Evolutionary conservation across 2,113 vertebrate genomes (phyloP).

Genomic region (Taurulus bubalis): DNA sequence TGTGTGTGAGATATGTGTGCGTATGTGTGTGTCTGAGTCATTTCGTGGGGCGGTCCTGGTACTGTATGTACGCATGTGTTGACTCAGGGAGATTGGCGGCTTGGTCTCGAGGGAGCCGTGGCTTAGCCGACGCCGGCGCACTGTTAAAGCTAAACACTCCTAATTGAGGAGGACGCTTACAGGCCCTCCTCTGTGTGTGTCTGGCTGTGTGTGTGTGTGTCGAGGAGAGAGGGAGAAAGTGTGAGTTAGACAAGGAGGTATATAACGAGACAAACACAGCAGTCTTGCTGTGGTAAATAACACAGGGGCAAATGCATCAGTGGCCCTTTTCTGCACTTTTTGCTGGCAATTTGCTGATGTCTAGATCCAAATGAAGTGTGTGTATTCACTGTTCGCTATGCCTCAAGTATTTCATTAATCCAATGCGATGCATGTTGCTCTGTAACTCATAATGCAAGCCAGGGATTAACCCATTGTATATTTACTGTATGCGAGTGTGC

Average conservation of each 20-base stretch:
- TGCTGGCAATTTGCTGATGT: slow-evolving; percentile 11
- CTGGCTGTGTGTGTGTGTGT: slow-evolving; percentile 31
- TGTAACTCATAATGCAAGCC: neutral
- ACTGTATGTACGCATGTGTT: slow-evolving; percentile 71
- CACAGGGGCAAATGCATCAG: slow-evolving; percentile 11
- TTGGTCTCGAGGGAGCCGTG: slow-evolving; percentile 69
- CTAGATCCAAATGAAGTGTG: slow-evolving; percentile 4
- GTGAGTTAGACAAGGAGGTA: slow-evolving; percentile 34
- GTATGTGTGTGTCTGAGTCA: slow-evolving; percentile 30
- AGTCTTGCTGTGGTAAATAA: slow-evolving; percentile 55
- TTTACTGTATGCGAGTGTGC: neutral
- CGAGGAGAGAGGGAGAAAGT: slow-evolving; percentile 14
- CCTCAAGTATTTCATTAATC: neutral
- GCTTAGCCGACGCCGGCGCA: slow-evolving; percentile 67
- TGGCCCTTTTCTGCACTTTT: slow-evolving; percentile 6
- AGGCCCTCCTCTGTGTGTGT: slow-evolving; percentile 71
- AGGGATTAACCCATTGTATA: neutral
- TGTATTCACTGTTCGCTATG: neutral
- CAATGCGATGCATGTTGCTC: neutral
- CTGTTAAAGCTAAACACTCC: slow-evolving; percentile 79
- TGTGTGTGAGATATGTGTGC: slow-evolving; percentile 33
- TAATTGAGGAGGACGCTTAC: slow-evolving; percentile 79
- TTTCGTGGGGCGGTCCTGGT: slow-evolving; percentile 43
- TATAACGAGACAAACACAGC: slow-evolving; percentile 43
- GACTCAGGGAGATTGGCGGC: slow-evolving; percentile 77